Percentiles rank a stretch among this genome's conserved stretches.
Evolutionary conservation across 2,888 invertebrate species (phyloP).

Genomic region (Tenthredo mesomela): DNA sequence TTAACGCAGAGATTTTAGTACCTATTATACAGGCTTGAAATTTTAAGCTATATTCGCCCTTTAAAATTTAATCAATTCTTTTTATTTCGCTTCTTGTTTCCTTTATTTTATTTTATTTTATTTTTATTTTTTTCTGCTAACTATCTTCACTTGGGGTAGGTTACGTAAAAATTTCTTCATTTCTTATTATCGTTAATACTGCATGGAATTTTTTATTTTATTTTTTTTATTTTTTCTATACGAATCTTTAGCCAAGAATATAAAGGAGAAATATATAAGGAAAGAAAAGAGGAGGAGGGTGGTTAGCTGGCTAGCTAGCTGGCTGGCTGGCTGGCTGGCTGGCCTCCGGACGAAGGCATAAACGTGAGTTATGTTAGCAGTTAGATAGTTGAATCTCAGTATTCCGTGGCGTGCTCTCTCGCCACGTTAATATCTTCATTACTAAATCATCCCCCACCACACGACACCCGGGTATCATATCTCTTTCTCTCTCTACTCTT

Average conservation of each 20-base stretch:
- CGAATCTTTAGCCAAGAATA: conserved; percentile 18
- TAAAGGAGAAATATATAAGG: neutral
- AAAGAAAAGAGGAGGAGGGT: conserved; percentile 1
- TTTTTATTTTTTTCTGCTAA: no score
- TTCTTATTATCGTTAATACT: neutral
- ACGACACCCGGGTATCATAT: conserved; percentile 51
- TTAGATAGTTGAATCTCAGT: conserved; percentile 78
- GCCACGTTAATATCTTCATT: conserved; percentile 77
- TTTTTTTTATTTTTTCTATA: neutral
- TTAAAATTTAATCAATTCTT: neutral
- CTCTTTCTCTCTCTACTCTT: neutral
- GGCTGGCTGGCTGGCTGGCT: conserved; percentile 25
- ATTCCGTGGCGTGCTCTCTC: conserved; percentile 75
- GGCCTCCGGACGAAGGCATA: conserved; percentile 71
- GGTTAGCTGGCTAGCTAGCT: conserved; percentile 20
- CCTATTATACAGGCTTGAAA: neutral
- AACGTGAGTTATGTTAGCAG: conserved; percentile 76
- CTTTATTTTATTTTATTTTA: no score
- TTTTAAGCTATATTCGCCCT: neutral
- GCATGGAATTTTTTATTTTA: no score
- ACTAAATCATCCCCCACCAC: conserved; percentile 74
- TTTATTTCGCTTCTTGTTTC: neutral
- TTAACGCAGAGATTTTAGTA: neutral
- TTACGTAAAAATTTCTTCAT: neutral
- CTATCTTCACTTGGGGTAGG: no score